Conservation (phyloP, 92 coral and sea anemone genomes). For the Zoanthus sansibaricus region DNA sequence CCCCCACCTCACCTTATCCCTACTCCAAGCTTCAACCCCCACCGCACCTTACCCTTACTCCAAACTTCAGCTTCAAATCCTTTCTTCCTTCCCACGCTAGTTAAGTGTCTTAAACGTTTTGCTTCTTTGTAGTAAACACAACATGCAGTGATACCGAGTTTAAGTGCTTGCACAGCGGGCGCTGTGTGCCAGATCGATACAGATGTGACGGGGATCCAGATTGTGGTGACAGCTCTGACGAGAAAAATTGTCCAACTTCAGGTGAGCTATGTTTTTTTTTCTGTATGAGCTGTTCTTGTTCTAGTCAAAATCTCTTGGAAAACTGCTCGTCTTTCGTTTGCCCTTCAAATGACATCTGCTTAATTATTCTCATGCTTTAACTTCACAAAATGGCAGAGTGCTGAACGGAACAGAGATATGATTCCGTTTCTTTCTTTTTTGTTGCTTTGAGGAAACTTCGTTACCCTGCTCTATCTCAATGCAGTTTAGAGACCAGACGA, state of each 20-base stretch:
- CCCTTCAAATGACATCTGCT: too few relatives aligned
- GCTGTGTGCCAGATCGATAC: conserved; percentile 73
- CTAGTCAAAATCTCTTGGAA: too few relatives aligned
- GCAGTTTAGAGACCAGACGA: too few relatives aligned
- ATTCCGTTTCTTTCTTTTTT: too few relatives aligned
- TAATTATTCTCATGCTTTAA: too few relatives aligned
- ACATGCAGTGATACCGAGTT: conserved; percentile 65
- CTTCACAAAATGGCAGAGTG: too few relatives aligned
- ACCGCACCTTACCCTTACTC: neutral
- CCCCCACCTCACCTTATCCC: neutral
- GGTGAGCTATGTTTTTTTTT: neutral
- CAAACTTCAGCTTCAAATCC: too few relatives aligned
- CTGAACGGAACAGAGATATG: too few relatives aligned
- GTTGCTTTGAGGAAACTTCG: too few relatives aligned
- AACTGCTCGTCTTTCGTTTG: too few relatives aligned
- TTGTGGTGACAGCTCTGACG: conserved; percentile 80
- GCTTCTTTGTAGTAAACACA: conserved; percentile 31
- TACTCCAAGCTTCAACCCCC: neutral
- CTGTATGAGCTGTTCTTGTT: too few relatives aligned
- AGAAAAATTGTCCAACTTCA: conserved; percentile 66
- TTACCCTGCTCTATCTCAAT: too few relatives aligned
- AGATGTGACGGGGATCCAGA: conserved; percentile 73
- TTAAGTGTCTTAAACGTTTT: neutral
- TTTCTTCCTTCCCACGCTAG: neutral
- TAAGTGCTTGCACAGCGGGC: conserved; percentile 65